Base-by-base conservation (phyloP, 2,113 vertebrate species). In the Lynx canadensis region DNA sequence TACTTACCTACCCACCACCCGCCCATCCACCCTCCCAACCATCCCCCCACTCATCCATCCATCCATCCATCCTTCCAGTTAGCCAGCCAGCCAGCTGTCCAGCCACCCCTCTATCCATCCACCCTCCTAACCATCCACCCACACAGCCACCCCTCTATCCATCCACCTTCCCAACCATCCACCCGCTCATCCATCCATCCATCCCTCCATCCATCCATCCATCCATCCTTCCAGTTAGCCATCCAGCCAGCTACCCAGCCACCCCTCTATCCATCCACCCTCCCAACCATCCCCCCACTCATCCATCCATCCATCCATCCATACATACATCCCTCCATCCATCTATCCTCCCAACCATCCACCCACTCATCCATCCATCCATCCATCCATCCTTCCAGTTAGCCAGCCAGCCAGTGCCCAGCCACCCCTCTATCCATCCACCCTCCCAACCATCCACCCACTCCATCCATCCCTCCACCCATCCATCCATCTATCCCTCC, bases 271-370 rank as follows among this genome's bases (percentile, higher is more conserved):
- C 23, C 23, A 18, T 6, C 8, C 68, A 36, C 1, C 69, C 69
- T 11, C 3, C 19, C 4, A 21, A 4, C 18, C 69, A 71, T 1
- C 18, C 19, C 12, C 11, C 18, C 0, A 23, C 9, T 1, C 57
- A 60, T 1, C 8, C 23, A 60, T 0, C 57, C 8, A 9, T 23
- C 57, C 16, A n/a, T n/a, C 31, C 13, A 2, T 80, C 33, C 19
- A 50, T 5, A 5, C 41, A 41, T 5, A 0, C 60, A 63, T 3
- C 60, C 60, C 25, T 1, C 57, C 57, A 60, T 7, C 57, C 23
- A 55, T 33, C 31, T 25, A 55, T 55, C 48, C 36, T 36, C 36
- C 36, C 36, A 36, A 36, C 36, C 19, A 48, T 80, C 33, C 19
- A 23, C 41, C 41, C 41, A 41, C 41, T 1, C 38, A 38, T 38